A percentile compares a stretch with the other conserved stretches of the same genome.
Evolutionary conservation across 2,888 invertebrate genomes (phyloP).

Genomic region (Thecophora atra): DNA sequence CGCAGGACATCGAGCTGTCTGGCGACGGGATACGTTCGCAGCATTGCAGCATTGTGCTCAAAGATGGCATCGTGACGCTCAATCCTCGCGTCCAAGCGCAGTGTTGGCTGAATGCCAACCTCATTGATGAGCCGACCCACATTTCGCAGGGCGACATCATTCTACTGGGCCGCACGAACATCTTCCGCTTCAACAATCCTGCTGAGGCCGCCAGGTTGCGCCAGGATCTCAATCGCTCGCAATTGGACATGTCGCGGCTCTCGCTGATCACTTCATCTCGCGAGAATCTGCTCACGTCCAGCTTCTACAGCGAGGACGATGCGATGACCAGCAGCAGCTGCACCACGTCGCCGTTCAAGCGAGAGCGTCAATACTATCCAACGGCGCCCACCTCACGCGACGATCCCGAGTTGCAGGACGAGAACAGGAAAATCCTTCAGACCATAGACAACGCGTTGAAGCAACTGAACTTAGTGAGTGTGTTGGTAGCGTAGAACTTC

Average conservation of each 20-base stretch:
- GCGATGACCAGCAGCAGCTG: constrained; percentile 48
- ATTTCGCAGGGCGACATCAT: constrained; percentile 85
- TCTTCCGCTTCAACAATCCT: constrained; percentile 90
- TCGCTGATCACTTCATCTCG: constrained; percentile 80
- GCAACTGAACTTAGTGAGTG: constrained; percentile 65
- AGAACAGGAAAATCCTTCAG: constrained; percentile 74
- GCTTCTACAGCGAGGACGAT: constrained; percentile 62
- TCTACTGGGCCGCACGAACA: constrained; percentile 79
- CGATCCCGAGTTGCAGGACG: constrained; percentile 73
- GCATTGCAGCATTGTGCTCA: constrained; percentile 80
- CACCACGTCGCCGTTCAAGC: constrained; percentile 57
- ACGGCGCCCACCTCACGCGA: constrained; percentile 66
- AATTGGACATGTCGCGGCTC: constrained; percentile 80
- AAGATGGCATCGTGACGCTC: constrained; percentile 78
- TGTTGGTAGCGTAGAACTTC: background rate
- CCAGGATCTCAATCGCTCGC: constrained; percentile 74
- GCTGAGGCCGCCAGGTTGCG: constrained; percentile 86
- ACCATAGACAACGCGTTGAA: constrained; percentile 76
- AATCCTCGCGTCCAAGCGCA: constrained; percentile 77
- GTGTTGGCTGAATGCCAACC: constrained; percentile 85
- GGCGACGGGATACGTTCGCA: constrained; percentile 81
- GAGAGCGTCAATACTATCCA: constrained; percentile 64
- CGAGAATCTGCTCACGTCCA: constrained; percentile 72
- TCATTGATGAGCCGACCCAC: constrained; percentile 79
- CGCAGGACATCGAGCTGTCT: constrained; percentile 80